phyloP scores from a whole-genome alignment of 1,140 invertebrate genomes.

The Drosophila albomicans region DNA sequence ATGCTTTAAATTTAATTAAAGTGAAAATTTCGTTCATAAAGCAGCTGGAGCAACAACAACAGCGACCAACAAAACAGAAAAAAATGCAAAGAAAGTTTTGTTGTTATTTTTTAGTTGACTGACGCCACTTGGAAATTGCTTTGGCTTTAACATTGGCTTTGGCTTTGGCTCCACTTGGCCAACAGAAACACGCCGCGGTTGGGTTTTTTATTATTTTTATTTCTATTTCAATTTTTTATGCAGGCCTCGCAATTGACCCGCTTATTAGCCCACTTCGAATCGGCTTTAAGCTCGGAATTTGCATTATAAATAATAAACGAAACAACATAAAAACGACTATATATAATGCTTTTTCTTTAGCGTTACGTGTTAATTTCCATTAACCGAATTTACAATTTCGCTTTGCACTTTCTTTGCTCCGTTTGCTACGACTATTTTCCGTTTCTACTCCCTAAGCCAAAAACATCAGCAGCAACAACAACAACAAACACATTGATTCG shows the following conservation, averaged over 20 bases:
- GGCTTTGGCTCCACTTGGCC: conserved; percentile 44
- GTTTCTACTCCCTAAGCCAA: conserved; percentile 30
- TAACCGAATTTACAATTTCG: conserved; percentile 43
- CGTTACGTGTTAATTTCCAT: conserved; percentile 63
- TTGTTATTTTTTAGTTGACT: conserved; percentile 46
- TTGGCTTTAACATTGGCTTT: conserved; percentile 20
- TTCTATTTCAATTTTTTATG: conserved; percentile 39
- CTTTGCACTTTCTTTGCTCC: conserved; percentile 37
- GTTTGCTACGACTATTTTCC: conserved; percentile 4
- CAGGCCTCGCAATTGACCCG: conserved; percentile 67
- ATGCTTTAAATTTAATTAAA: conserved; percentile 82
- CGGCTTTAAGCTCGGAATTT: conserved; percentile 54
- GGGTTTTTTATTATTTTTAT: conserved; percentile 28
- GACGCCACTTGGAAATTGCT: conserved; percentile 47
- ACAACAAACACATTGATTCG: conserved; percentile 24
- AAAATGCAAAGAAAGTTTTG: conserved; percentile 73
- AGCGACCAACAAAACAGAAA: neutral
- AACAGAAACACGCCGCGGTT: conserved; percentile 19
- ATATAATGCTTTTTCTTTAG: conserved; percentile 15
- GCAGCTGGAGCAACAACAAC: conserved; percentile 30
- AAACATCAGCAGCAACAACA: neutral
- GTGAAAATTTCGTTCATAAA: conserved; percentile 72
- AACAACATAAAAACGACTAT: neutral
- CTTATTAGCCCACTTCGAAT: conserved; percentile 59
- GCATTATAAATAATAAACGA: conserved; percentile 48